Conservation (phyloP, 2,113 vertebrate genomes). For the Cyanistes caeruleus region DNA sequence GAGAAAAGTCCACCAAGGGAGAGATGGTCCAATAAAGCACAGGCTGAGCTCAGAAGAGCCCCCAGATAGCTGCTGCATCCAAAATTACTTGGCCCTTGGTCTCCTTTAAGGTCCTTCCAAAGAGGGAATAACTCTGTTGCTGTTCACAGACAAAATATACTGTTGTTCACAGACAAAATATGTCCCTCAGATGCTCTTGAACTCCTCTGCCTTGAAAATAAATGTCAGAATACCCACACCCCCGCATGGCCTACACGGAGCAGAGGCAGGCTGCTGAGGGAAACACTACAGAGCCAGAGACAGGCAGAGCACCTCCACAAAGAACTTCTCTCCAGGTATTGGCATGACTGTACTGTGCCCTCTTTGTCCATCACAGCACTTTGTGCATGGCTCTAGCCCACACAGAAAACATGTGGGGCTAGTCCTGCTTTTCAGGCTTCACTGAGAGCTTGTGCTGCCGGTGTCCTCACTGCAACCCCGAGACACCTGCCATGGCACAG, state of each 20-base stretch:
- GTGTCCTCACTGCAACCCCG: rapidly evolving
- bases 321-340: not conserved
- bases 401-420: rapidly evolving
- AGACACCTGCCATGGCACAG: not conserved
- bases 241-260: rapidly evolving
- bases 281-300: not conserved
- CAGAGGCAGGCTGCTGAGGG: not conserved
- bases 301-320: not conserved
- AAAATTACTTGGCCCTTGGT: not conserved
- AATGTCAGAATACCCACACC: not conserved
- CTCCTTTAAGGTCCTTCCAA: not conserved
- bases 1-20: not conserved
- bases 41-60: not conserved
- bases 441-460: not conserved
- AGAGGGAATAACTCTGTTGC: not conserved
- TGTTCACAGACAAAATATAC: not conserved
- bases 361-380: not conserved
- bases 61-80: not conserved
- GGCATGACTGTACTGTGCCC: rapidly evolving
- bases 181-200: not conserved
- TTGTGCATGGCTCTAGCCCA: not conserved
- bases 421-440: not conserved
- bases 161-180: not conserved
- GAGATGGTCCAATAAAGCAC: not conserved
- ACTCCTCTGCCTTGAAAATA: not conserved